phyloP scores from a whole-genome alignment of 2,888 invertebrate genomes.

The Synanthedon vespiformis region DNA sequence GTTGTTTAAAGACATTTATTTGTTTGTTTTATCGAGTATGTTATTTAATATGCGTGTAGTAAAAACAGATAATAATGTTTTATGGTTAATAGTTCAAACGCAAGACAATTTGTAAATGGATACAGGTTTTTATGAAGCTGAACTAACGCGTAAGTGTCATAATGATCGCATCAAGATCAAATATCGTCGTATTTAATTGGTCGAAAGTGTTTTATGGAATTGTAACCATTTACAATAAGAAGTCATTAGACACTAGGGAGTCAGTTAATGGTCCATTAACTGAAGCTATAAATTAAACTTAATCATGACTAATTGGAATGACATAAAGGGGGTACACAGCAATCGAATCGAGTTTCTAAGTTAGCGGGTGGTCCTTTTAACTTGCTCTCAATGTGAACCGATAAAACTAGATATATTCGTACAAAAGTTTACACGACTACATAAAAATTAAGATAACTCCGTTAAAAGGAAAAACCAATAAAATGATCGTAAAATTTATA shows the following conservation, averaged over 20 bases:
- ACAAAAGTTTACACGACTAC: conserved; percentile 39
- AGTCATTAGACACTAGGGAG: conserved; percentile 50
- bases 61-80: neutral
- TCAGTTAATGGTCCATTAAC: conserved; percentile 59
- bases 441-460: conserved; percentile 54
- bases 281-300: conserved; percentile 61
- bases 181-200: conserved; percentile 45
- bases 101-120: neutral
- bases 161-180: conserved; percentile 21
- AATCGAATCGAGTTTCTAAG: conserved; percentile 17
- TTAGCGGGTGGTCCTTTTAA: conserved; percentile 54
- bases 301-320: conserved; percentile 64
- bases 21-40: neutral
- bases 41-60: neutral
- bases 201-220: conserved; percentile 55
- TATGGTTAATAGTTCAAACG: neutral
- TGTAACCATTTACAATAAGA: conserved; percentile 45
- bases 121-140: neutral
- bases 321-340: conserved; percentile 33
- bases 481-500: conserved; percentile 31
- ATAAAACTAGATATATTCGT: conserved; percentile 38
- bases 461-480: conserved; percentile 28
- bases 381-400: conserved; percentile 20
- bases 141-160: neutral
- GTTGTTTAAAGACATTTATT: no score